phyloP scores from a whole-genome alignment of 2,797 vertebrate species.

The Decapterus maruadsi region DNA sequence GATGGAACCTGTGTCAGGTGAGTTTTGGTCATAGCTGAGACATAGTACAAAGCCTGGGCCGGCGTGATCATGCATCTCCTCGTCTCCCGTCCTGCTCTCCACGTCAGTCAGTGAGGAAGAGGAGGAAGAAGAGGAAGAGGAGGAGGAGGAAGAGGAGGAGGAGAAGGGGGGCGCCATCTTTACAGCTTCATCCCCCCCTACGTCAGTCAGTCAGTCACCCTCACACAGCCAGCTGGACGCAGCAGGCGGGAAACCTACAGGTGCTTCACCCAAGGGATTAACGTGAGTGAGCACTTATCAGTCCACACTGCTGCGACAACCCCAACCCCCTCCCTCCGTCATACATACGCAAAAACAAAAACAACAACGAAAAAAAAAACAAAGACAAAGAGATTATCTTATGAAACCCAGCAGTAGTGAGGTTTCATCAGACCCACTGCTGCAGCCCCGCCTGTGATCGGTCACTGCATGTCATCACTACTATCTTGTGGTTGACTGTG shows the following conservation, averaged over 20 bases:
- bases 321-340: not conserved
- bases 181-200: not conserved
- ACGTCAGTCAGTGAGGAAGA: not conserved
- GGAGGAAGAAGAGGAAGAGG: no score
- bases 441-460: not conserved
- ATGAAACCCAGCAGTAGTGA: slow-evolving; percentile 1
- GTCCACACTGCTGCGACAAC: not conserved
- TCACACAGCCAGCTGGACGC: slow-evolving; percentile 10
- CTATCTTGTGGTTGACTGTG: no score
- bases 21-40: slow-evolving; percentile 37
- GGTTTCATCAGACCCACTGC: not conserved
- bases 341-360: not conserved
- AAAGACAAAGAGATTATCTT: no score
- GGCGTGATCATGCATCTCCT: slow-evolving; percentile 55
- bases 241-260: slow-evolving; percentile 4
- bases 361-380: no score
- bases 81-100: slow-evolving; percentile 1
- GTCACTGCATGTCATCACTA: no score
- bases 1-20: slow-evolving; percentile 13
- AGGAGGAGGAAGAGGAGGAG: no score
- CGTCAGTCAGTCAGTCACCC: not conserved
- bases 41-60: slow-evolving; percentile 31
- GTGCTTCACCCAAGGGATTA: slow-evolving; percentile 4
- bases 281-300: not conserved
- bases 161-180: not conserved